These are phyloP conservation scores for Ypsolopha sequella DNA, from an alignment of 2,888 invertebrate genomes.

Conservation along the genomic window DNA sequence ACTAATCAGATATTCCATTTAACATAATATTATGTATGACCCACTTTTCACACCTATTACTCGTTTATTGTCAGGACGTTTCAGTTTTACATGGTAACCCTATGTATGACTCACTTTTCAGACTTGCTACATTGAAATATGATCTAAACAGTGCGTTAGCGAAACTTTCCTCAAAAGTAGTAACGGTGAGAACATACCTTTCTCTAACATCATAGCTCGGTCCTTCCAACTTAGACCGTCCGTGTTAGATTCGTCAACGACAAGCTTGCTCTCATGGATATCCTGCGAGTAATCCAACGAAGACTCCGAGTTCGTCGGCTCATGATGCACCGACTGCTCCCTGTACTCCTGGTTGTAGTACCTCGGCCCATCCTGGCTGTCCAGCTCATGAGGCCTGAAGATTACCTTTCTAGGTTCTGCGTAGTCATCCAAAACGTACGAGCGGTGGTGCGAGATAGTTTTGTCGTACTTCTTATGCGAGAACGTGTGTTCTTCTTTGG, in stretches of 20 bases:
- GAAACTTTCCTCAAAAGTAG: neutral
- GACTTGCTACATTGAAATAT: too few relatives aligned
- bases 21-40: too few relatives aligned
- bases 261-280: conserved; percentile 40
- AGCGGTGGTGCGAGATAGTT: conserved; percentile 58
- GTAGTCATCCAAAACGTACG: conserved; percentile 58
- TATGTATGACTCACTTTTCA: too few relatives aligned
- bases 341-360: conserved; percentile 52
- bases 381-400: conserved; percentile 51
- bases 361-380: conserved; percentile 23
- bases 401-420: conserved; percentile 39
- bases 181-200: conserved; percentile 40
- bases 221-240: conserved; percentile 65
- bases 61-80: too few relatives aligned
- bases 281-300: conserved; percentile 55
- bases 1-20: too few relatives aligned
- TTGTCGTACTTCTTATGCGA: conserved; percentile 67
- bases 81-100: too few relatives aligned
- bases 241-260: conserved; percentile 32
- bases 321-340: conserved; percentile 28
- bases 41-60: too few relatives aligned
- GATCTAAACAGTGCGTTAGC: too few relatives aligned
- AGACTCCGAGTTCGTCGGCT: conserved; percentile 47
- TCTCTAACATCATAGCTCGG: conserved; percentile 72
- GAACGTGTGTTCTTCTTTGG: conserved; percentile 54